Percentiles rank a stretch among this genome's conserved stretches.
Evolutionary conservation across 2,888 invertebrate species (phyloP).

Genomic region (Melipona bicolor): DNA sequence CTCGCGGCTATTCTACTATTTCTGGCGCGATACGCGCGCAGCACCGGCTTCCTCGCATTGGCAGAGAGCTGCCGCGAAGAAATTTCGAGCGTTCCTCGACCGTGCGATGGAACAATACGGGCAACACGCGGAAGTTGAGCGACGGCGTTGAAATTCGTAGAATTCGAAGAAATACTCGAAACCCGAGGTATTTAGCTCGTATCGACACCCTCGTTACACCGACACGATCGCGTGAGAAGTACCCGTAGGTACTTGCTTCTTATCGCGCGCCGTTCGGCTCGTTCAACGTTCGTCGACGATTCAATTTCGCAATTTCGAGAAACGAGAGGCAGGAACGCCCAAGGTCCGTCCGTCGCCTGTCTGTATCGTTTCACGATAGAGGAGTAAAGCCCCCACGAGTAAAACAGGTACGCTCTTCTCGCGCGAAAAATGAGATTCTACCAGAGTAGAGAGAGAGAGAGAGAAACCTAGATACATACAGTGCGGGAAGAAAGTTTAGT

Average conservation of each 20-base stretch:
- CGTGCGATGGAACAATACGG: background rate
- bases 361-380: background rate
- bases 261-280: background rate
- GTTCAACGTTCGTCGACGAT: background rate
- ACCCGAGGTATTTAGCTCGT: background rate
- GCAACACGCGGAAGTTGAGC: background rate
- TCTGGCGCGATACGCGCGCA: slow-evolving; percentile 36
- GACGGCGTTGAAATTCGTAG: background rate
- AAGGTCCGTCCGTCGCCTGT: background rate
- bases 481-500: background rate
- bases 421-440: background rate
- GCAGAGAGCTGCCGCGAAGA: slow-evolving; percentile 16
- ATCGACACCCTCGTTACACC: background rate
- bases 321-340: background rate
- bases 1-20: slow-evolving; percentile 46
- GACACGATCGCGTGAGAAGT: no score
- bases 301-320: background rate
- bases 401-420: no score
- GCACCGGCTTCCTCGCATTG: slow-evolving; percentile 9
- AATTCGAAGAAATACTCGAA: background rate
- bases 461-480: background rate
- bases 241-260: background rate
- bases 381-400: background rate
- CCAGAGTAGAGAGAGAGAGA: background rate
- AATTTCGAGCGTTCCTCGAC: slow-evolving; percentile 5